Evolutionary conservation across 2,797 vertebrate genomes (phyloP).

Genomic region (Cossypha caffra): DNA sequence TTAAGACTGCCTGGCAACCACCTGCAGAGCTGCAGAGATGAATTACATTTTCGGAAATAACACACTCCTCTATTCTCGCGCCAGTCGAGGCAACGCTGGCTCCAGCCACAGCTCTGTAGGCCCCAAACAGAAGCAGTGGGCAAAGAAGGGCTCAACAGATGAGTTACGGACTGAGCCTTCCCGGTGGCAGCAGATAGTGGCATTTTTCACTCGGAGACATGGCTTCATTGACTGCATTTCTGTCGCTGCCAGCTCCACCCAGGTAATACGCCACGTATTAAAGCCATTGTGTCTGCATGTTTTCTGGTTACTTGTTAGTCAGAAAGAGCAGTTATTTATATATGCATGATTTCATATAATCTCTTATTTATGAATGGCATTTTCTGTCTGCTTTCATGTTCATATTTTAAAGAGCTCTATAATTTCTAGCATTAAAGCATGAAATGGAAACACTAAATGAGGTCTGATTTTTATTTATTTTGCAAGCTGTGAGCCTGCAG

Average conservation of each 20-base stretch:
- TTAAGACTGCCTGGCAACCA: conserved; percentile 83
- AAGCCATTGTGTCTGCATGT: conserved; percentile 57
- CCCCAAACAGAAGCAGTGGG: conserved; percentile 89
- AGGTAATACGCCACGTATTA: conserved; percentile 86
- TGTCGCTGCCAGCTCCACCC: conserved; percentile 84
- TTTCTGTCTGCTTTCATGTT: conserved; percentile 27
- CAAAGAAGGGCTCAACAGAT: conserved; percentile 90
- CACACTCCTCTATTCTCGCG: conserved; percentile 90
- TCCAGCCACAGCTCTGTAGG: conserved; percentile 85
- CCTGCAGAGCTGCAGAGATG: conserved; percentile 88
- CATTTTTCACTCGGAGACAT: conserved; percentile 92
- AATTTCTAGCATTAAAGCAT: background rate
- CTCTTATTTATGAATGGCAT: background rate
- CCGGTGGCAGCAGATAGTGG: conserved; percentile 94
- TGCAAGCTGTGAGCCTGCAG: conserved; percentile 15
- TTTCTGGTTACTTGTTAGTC: conserved; percentile 43
- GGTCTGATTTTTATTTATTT: background rate
- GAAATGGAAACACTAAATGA: background rate
- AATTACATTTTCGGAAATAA: conserved; percentile 99
- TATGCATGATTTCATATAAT: background rate
- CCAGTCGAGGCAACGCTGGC: conserved; percentile 82
- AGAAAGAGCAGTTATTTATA: background rate
- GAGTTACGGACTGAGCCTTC: conserved; percentile 85
- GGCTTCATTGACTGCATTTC: conserved; percentile 97
- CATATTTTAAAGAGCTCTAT: background rate